These are phyloP conservation scores for Clarias pachynema DNA, from an alignment of 2,797 vertebrate species.

Conservation along the genomic window DNA sequence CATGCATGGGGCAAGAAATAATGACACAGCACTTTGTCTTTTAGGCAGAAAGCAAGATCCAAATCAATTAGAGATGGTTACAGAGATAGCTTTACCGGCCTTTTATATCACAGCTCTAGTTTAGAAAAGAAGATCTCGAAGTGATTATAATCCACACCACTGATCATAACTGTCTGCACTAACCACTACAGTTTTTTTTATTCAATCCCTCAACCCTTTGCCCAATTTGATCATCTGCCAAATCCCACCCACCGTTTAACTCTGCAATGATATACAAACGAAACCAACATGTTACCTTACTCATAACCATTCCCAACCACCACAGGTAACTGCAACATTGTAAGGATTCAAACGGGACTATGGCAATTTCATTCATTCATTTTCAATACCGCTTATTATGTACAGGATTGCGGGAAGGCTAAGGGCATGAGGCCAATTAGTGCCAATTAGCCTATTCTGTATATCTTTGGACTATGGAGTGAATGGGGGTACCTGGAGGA, in stretches of 20 bases:
- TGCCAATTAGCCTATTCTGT: too few species aligned
- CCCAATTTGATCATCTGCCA: not conserved
- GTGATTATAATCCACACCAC: not conserved
- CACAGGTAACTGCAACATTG: not conserved
- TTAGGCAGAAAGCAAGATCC: not conserved
- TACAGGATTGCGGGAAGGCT: too few species aligned
- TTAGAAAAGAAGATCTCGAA: not conserved
- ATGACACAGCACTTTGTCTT: slow-evolving; percentile 24
- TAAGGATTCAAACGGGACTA: not conserved
- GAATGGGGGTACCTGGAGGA: too few species aligned
- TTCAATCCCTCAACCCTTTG: not conserved
- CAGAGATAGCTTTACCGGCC: not conserved
- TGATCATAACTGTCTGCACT: not conserved
- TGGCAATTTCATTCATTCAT: not conserved
- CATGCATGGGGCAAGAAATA: slow-evolving; percentile 34
- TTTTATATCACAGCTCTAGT: not conserved
- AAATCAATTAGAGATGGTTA: not conserved
- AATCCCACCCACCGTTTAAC: not conserved
- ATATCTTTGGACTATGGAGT: too few species aligned
- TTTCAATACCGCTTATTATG: too few species aligned
- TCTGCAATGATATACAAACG: not conserved
- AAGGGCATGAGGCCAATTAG: too few species aligned
- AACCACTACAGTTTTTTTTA: not conserved
- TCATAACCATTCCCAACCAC: too few species aligned
- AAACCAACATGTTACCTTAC: not conserved